Conservation (phyloP, 2,888 invertebrate genomes). For the Linyphia triangularis region DNA sequence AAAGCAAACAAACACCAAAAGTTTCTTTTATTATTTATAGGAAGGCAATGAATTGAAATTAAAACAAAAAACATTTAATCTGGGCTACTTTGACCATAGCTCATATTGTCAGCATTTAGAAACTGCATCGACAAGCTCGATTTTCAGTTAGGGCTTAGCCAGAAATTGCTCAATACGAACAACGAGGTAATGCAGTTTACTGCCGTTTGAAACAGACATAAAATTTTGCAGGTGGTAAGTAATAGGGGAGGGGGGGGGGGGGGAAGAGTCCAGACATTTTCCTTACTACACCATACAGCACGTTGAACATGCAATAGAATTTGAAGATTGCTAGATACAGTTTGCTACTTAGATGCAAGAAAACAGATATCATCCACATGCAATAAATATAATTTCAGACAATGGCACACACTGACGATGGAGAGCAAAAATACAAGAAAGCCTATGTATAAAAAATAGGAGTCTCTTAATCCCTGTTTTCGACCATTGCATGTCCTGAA, state of each 20-base stretch:
- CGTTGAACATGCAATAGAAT: constrained; percentile 27
- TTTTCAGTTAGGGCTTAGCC: neutral
- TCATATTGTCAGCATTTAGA: neutral
- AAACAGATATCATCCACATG: constrained; percentile 53
- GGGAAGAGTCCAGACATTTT: constrained; percentile 5
- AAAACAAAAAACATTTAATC: neutral
- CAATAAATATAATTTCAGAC: constrained; percentile 74
- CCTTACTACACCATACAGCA: constrained; percentile 10
- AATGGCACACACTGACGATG: constrained; percentile 75
- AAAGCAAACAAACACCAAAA: neutral
- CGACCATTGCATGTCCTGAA: constrained; percentile 73
- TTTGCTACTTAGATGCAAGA: constrained; percentile 45
- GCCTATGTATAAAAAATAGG: constrained; percentile 75
- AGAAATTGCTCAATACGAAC: neutral
- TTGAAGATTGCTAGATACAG: constrained; percentile 43
- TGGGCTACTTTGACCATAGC: neutral
- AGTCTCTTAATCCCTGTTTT: constrained; percentile 75
- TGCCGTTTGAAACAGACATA: constrained; percentile 34
- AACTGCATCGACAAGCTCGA: neutral
- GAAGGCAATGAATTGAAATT: neutral
- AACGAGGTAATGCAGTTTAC: neutral
- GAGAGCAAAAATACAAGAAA: constrained; percentile 75
- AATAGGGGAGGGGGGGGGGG: neutral
- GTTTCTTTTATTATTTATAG: neutral
- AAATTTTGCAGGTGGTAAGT: neutral